phyloP scores from a whole-genome alignment of 1,140 invertebrate species.

The Hylyphantes graminicola region DNA sequence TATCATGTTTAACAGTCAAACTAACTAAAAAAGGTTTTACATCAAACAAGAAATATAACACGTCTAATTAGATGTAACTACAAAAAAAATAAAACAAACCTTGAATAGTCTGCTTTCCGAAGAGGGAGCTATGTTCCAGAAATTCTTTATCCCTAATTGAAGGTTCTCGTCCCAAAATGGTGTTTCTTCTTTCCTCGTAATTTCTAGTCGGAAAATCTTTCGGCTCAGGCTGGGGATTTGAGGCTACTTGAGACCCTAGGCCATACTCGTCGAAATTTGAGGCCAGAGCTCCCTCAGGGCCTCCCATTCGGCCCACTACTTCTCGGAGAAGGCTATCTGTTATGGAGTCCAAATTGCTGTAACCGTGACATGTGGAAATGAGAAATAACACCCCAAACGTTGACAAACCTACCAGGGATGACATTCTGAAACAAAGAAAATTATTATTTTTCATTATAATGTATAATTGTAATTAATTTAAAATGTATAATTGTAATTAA shows the following conservation, averaged over 20 bases:
- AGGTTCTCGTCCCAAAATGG: conserved; percentile 68
- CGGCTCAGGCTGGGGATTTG: neutral
- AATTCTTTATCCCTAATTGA: conserved; percentile 87
- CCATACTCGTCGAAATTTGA: conserved; percentile 7
- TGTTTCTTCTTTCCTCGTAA: conserved; percentile 48
- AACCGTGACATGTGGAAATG: neutral
- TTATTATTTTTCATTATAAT: neutral
- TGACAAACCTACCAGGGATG: neutral
- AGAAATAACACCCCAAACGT: neutral
- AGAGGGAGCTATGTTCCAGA: conserved; percentile 86
- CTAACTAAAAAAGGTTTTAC: too few relatives aligned
- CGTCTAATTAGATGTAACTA: too few relatives aligned
- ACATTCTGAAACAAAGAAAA: conserved; percentile 14
- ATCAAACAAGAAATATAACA: too few relatives aligned
- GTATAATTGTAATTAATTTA: neutral
- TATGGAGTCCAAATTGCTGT: conserved; percentile 42
- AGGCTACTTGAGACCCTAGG: neutral
- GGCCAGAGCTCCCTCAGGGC: neutral
- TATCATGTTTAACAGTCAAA: too few relatives aligned
- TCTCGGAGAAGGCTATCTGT: conserved; percentile 53
- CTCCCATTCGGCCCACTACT: conserved; percentile 33
- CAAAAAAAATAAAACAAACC: conserved; percentile 64
- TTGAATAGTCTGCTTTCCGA: conserved; percentile 82
- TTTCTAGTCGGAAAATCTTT: neutral
- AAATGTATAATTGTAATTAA: too few relatives aligned